A percentile compares a stretch with the other conserved stretches of the same genome.
Conservation (phyloP, 2,888 invertebrate species). For the Helobdella robusta region DNA sequence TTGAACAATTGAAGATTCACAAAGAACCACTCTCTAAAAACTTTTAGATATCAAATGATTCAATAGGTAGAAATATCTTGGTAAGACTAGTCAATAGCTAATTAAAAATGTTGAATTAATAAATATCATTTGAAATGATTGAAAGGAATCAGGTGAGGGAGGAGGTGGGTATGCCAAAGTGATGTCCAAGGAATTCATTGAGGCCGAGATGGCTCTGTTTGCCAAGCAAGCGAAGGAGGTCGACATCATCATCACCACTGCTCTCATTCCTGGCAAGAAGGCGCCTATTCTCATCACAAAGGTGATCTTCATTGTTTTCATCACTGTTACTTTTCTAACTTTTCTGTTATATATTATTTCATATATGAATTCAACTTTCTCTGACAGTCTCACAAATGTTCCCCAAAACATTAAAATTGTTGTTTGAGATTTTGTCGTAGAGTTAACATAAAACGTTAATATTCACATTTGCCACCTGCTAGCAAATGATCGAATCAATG, state of each 20-base stretch:
- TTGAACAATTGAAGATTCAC: no score
- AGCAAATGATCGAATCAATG: slow-evolving; percentile 63
- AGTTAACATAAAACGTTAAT: no score
- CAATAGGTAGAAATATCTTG: no score
- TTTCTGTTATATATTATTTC: no score
- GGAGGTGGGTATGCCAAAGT: slow-evolving; percentile 73
- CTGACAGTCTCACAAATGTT: neutral
- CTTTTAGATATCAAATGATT: no score
- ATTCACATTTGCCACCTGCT: neutral
- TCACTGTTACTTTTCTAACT: no score
- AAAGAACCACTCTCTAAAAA: no score
- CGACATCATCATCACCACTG: slow-evolving; percentile 78
- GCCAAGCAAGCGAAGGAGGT: slow-evolving; percentile 75
- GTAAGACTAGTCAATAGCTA: no score
- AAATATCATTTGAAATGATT: no score
- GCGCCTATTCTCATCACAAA: slow-evolving; percentile 71
- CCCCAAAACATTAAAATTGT: neutral
- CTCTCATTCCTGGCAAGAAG: slow-evolving; percentile 74
- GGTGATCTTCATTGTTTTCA: slow-evolving; percentile 51
- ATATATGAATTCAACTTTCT: no score
- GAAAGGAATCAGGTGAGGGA: slow-evolving; percentile 54
- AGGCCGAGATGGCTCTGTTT: slow-evolving; percentile 74
- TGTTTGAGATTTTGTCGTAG: no score
- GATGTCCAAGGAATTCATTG: slow-evolving; percentile 59
- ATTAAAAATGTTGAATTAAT: no score